Evolutionary conservation across 92 coral and sea anemone species (phyloP), one percentile per base, ranked within the genome.

Genomic region (Zoanthus gigantus): DNA sequence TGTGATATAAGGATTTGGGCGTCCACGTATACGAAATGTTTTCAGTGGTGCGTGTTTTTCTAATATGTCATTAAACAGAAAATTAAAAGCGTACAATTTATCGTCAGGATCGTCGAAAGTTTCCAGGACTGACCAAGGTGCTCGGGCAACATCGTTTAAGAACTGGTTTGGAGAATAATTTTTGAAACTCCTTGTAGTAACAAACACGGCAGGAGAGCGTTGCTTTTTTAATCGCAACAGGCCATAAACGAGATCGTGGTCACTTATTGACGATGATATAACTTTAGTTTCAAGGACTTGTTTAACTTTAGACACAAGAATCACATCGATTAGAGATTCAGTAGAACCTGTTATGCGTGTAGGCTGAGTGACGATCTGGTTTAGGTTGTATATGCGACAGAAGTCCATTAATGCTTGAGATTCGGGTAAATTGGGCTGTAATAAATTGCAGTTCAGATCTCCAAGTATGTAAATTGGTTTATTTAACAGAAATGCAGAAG

Each of bases 381-480:
- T 46, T 76, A 82, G 83, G 66, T 82, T 88, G 76, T 72, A 83
- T 14, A 79, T 68, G 31, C 7, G 72, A 52, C 90, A 88, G 44
- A 88, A 83, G 65, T 71, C 65, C 31, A 67, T 31, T 60, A 76
- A 71, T 47, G 89, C 84, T 89, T 76, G 89, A 53, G 85, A 89
- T 45, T 83, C 88, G 52, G 68, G 65, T 32, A 60, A 29, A 65
- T 83, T 85, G 37, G 85, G 80, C 74, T 83, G 82, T 46, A 89
- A 63, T 58, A 89, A 13, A 46, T 76, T 89, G 71, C 92, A 89
- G 92, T 83, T 89, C 85, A 83, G 61, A 67, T 83, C 92, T 66
- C 92, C 85, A 53, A 89, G 83, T 74, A 89, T 82, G 76, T 82
- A 88, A 72, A 88, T 88, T 63, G 83, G 88, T 77, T 89, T 89